Evolutionary conservation across 2,797 vertebrate species (phyloP).

Genomic region (Otolemur crassicaudatus): DNA sequence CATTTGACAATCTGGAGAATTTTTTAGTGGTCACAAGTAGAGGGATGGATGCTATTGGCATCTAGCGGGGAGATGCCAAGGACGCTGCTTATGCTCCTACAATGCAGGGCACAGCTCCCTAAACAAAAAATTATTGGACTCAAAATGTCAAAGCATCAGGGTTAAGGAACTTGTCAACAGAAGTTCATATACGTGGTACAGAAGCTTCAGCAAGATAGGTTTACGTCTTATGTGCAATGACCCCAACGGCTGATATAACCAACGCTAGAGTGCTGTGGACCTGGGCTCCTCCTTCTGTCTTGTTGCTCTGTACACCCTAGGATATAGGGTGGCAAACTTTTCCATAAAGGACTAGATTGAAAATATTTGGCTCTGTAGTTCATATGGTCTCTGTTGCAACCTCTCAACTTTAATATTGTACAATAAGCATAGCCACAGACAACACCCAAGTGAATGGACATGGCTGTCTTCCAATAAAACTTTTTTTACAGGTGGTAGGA

Average conservation of each 20-base stretch:
- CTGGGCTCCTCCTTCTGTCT: neutral
- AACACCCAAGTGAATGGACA: too few species aligned
- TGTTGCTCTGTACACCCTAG: neutral
- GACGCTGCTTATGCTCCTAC: neutral
- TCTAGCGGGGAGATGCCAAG: neutral
- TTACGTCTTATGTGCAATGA: neutral
- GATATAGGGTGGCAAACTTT: neutral
- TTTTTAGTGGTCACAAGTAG: neutral
- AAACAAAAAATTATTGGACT: neutral
- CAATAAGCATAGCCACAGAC: neutral
- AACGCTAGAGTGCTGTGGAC: neutral
- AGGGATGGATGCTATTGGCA: neutral
- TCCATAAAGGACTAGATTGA: neutral
- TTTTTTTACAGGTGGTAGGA: neutral
- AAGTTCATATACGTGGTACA: neutral
- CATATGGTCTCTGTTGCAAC: neutral
- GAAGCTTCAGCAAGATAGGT: neutral
- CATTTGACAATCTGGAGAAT: neutral
- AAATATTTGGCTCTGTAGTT: neutral
- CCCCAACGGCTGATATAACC: neutral
- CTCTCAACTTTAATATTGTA: neutral
- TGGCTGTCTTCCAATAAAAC: neutral
- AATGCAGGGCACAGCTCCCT: accelerated
- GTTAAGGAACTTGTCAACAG: neutral
- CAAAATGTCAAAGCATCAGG: neutral